These are phyloP conservation scores for Corythucha ciliata DNA, from an alignment of 2,888 invertebrate species.

Conservation along the genomic window DNA sequence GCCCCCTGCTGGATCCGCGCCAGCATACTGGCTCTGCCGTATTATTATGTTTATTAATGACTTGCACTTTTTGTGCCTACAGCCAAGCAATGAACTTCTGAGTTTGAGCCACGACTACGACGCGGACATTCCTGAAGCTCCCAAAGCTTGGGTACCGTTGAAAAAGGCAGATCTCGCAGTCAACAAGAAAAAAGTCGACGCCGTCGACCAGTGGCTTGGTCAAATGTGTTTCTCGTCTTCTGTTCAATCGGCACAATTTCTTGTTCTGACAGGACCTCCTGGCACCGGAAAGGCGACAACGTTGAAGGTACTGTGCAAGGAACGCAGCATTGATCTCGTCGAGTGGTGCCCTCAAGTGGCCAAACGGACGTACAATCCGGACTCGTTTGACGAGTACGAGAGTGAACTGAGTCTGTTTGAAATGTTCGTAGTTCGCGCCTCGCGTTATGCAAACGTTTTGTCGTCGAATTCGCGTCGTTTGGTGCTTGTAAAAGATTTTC, in stretches of 20 bases:
- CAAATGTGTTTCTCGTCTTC: conserved; percentile 8
- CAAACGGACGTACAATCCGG: conserved; percentile 13
- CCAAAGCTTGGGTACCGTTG: too few relatives aligned
- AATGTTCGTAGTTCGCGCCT: conserved; percentile 25
- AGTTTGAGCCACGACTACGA: too few relatives aligned
- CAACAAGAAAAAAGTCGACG: conserved; percentile 27
- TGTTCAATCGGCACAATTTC: too few relatives aligned
- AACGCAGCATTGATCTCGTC: conserved; percentile 22
- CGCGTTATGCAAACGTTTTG: conserved; percentile 24
- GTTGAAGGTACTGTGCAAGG: conserved; percentile 22
- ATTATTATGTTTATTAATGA: too few relatives aligned
- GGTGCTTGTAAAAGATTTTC: conserved; percentile 26
- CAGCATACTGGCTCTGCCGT: too few relatives aligned
- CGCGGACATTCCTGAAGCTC: too few relatives aligned
- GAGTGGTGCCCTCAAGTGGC: conserved; percentile 22
- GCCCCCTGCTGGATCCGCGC: too few relatives aligned
- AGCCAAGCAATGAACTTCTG: too few relatives aligned
- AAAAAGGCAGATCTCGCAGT: conserved; percentile 27
- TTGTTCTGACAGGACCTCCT: conserved; percentile 24
- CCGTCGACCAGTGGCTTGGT: conserved; percentile 25
- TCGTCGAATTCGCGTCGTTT: conserved; percentile 16
- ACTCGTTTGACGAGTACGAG: conserved; percentile 11
- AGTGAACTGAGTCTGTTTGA: conserved; percentile 23
- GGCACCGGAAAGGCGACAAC: conserved; percentile 27
- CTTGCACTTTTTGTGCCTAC: too few relatives aligned